Evolutionary conservation across 2,797 vertebrate genomes (phyloP).

Genomic region (Hippocampus kuda): DNA sequence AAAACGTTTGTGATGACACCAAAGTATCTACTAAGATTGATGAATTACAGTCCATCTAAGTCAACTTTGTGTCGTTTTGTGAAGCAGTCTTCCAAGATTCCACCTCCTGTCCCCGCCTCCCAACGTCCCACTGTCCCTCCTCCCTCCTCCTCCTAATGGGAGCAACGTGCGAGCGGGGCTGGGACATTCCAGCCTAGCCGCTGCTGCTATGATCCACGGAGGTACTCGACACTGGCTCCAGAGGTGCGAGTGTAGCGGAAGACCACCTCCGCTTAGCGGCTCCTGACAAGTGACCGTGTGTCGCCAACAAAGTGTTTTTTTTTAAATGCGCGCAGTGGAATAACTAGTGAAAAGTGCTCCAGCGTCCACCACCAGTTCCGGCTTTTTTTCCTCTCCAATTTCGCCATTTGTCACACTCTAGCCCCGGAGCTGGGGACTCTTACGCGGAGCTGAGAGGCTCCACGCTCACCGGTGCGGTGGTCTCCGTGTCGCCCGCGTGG

Average conservation of each 20-base stretch:
- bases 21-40: no score
- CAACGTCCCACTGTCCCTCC: not conserved
- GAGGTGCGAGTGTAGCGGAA: conserved; percentile 58
- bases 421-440: conserved; percentile 13
- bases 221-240: conserved; percentile 65
- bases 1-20: no score
- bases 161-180: conserved; percentile 4
- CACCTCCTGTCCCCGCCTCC: conserved; percentile 13
- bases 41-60: not conserved
- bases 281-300: not conserved
- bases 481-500: conserved; percentile 52
- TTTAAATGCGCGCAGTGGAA: no score
- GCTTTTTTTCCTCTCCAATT: not conserved
- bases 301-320: not conserved
- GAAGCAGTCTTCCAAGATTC: not conserved
- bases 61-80: not conserved
- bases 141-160: conserved; percentile 17
- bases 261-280: not conserved
- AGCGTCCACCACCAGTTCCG: not conserved
- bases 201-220: conserved; percentile 67
- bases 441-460: conserved; percentile 25
- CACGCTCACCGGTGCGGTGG: conserved; percentile 20
- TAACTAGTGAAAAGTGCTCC: conserved; percentile 2
- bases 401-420: conserved; percentile 4
- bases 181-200: conserved; percentile 16